Evolutionary conservation across 2,113 vertebrate genomes (phyloP), one percentile per base, ranked within the genome.

Genomic region (Symphodus melops): DNA sequence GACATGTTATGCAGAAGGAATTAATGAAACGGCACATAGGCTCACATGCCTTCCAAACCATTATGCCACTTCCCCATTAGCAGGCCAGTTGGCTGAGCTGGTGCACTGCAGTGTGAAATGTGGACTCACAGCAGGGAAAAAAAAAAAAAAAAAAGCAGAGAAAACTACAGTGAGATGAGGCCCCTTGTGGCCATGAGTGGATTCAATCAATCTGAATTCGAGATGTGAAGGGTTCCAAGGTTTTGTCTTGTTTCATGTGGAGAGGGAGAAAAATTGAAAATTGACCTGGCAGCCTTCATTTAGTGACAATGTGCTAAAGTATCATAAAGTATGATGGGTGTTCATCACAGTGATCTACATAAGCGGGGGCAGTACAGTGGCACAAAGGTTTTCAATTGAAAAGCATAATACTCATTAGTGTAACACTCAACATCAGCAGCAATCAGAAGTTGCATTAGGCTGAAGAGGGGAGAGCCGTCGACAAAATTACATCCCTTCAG

Each of bases 381-480:
- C 84, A 91, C 91, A 92, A 92, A 93, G 92, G 90, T 86, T 94
- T 91, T 92, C 86, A 93, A 94, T 94, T 92, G 88, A 92, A 92
- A 93, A 89, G 85, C 88, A 90, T 90, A 93, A 92, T 85, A 86
- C 83, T 93, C 89, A 93, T 94, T 94, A 93, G 84, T 57, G 49
- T 78, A 87, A 87, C 91, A 93, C 91, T 93, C 89, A 86, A 88
- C 90, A 90, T 85, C 85, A 85, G 81, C 75, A 11, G 84, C 90
- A 92, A 93, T 92, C 92, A 92, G 77, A 92, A 92, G 89, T 85
- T 92, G 83, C 90, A 91, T 91, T 91, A 92, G 82, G 86, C 57
- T 66, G 41, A 49, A 90, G 90, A 89, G 93, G 81, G 76, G 19
- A 51, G 17, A 75, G 60, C 55, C 83, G 39, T 68, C 71, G 76